Base-by-base conservation (phyloP, 2,797 vertebrate genomes). In the Danio kyathit region DNA sequence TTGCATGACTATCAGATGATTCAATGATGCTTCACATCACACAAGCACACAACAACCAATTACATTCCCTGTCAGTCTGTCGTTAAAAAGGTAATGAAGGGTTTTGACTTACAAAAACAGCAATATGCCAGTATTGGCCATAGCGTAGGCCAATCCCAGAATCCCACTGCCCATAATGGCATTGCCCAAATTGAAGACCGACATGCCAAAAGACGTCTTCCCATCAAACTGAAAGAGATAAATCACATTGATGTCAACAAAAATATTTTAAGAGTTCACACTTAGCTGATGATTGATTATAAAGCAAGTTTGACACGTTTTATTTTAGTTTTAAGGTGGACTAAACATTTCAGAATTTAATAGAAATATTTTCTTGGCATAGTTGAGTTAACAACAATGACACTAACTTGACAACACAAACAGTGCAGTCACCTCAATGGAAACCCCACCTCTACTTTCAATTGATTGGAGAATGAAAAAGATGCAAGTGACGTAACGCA, bases 121-220 rank as follows among this genome's bases (percentile, higher is more conserved):
- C 84, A 99, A 87, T 81, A 99, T 95, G 87, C 97, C 98, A 0
- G 98, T 99, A 90, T 99, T 99, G 82, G 97, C 98, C 98, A 99
- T 99, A 86, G 97, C 98, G 1, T 98, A 99, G 21, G 98, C 96
- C 87, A 99, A 91, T 67, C 97, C 98, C 88, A 99, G 94, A 91
- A 99, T 99, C 72, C 97, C 98, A 7, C 98, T 99, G 89, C 97
- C 98, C 98, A 99, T 99, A 86, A 99, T 99, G 80, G 98, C 98
- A 1, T 99, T 99, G 83, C 97, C 97, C 86, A 99, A 93, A 91
- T 99, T 99, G 93, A 99, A 99, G 85, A 99, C 95, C 0, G 98
- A 99, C 97, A 99, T 98, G 73, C 97, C 97, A 0, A 99, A 98
- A 0, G 97, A 99, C 0, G 97, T 99, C 90, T 99, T 99, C 85